These are phyloP conservation scores for Ptyas mucosa DNA, from an alignment of 2,113 vertebrate genomes.

Conservation along the genomic window DNA sequence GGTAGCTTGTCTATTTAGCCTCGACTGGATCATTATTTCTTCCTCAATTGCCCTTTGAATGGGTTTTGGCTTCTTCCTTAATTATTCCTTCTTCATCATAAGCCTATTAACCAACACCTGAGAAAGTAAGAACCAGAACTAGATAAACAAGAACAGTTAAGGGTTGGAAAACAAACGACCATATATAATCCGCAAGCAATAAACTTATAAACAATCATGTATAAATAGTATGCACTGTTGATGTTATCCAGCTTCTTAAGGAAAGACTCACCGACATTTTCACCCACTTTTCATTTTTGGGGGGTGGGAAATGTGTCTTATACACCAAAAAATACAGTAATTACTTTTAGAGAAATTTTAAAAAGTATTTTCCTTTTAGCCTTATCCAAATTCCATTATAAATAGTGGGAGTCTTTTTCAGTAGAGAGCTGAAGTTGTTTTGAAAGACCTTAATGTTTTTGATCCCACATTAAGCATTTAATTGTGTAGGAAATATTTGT, in stretches of 20 bases:
- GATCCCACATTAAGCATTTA: background rate
- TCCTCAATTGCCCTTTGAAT: background rate
- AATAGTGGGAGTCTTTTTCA: background rate
- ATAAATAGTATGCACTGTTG: background rate
- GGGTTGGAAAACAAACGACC: background rate
- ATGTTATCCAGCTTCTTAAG: background rate
- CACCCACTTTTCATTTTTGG: no score
- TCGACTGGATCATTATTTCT: background rate
- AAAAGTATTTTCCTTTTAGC: background rate
- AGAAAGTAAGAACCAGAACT: background rate
- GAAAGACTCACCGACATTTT: background rate
- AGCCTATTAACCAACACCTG: background rate
- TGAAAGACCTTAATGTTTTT: constrained; percentile 2
- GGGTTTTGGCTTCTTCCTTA: background rate
- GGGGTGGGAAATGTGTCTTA: no score
- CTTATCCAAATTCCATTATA: background rate
- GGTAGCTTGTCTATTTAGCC: background rate
- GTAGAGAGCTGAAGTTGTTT: background rate
- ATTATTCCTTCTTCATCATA: background rate
- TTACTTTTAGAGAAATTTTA: fast-evolving
- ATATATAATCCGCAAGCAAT: background rate
- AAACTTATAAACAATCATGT: background rate
- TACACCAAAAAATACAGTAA: background rate
- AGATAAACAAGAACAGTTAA: background rate
- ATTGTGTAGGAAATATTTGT: background rate